Evolutionary conservation across 2,888 invertebrate species (phyloP), one percentile per base, ranked within the genome.

Genomic region (Apamea crenata): DNA sequence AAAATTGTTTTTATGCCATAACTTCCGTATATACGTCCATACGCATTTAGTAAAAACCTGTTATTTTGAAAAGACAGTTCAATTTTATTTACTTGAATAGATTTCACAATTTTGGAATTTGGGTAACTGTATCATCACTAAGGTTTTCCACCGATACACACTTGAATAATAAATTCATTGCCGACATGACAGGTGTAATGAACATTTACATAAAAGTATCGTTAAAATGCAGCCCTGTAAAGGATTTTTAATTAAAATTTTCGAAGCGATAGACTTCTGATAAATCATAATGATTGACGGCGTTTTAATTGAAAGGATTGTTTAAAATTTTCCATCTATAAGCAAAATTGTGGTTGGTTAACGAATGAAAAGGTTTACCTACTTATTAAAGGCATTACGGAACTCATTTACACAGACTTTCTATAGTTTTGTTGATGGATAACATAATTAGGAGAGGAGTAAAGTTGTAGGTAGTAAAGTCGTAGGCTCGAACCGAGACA

Each of bases 191-290:
- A 90, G 89, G 90, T 90, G 89, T 87, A 74, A 85, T 75, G 81
- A 74, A 68, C 79, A 93, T 93, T 94, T 92, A 88, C 93, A 93
- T 94, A 90, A 93, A 92, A 90, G 89, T 86, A 90, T 91, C 92
- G 91, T 94, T 92, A 92, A 90, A 91, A 84, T 84, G 89, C 77
- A 91, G 86, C 85, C 87, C 88, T 87, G 83, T 83, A 87, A 87
- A 88, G 88, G 89, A 65, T 89, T 90, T 92, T 92, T 92, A 92
- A 94, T 93, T 93, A 92, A 93, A 92, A 91, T 89, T 88, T 88
- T 88, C 82, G 83, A 89, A 90, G 85, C 89, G 53, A 74, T 82
- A 82, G 82, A 89, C 78, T 86, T 87, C 80, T 89, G 86, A 89
- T 91, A 90, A 90, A 91, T 90, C 90, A 85, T 80, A 72, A 78